phyloP scores from a whole-genome alignment of 1,140 invertebrate genomes.

The Trachymyrmex septentrionalis region DNA sequence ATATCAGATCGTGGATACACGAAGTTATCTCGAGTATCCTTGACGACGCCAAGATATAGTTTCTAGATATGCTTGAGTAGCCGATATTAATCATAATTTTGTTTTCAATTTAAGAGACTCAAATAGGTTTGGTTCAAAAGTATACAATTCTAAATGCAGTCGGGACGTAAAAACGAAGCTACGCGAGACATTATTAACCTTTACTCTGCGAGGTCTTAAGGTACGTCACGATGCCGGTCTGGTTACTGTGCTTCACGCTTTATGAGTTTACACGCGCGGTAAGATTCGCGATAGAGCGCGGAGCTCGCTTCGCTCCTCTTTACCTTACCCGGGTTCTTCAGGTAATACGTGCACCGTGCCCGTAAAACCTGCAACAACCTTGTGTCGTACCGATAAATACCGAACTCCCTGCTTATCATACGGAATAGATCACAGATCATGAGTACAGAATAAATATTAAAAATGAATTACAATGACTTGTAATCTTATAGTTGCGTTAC shows the following conservation, averaged over 20 bases:
- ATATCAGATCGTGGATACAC: background rate
- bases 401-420: conserved; percentile 30
- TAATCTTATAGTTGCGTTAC: background rate
- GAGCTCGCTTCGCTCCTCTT: conserved; percentile 70
- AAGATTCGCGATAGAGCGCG: conserved; percentile 80
- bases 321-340: conserved; percentile 58
- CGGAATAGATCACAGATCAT: conserved; percentile 2
- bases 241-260: conserved; percentile 73
- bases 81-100: background rate
- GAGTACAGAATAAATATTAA: conserved; percentile 23
- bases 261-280: conserved; percentile 77
- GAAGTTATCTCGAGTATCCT: background rate
- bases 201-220: conserved; percentile 55
- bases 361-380: conserved; percentile 48
- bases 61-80: background rate
- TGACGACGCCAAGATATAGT: background rate
- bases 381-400: conserved; percentile 49
- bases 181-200: conserved; percentile 65
- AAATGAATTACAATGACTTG: conserved; percentile 15
- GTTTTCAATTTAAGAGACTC: background rate
- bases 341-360: conserved; percentile 39
- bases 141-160: conserved; percentile 10
- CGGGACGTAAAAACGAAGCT: conserved; percentile 47
- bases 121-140: background rate
- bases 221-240: conserved; percentile 33